A percentile compares a stretch with the other conserved stretches of the same genome.
phyloP scores from a whole-genome alignment of 2,797 vertebrate genomes.

The Lithobates sylvaticus region DNA sequence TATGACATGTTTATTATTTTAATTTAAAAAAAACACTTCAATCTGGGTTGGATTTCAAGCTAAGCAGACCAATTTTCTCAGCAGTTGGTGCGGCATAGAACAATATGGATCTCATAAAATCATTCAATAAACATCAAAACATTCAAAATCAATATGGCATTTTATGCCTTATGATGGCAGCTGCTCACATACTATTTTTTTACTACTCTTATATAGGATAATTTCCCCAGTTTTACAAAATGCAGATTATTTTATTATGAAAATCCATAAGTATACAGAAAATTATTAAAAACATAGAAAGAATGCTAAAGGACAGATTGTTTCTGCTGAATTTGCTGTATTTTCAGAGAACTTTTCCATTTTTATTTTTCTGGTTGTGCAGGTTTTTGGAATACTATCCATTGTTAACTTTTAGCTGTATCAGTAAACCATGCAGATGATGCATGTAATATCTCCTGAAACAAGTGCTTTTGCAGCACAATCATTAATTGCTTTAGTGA shows the following conservation, averaged over 20 bases:
- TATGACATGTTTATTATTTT: too few species aligned
- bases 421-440: conserved; percentile 59
- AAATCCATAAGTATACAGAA: conserved; percentile 22
- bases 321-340: conserved; percentile 48
- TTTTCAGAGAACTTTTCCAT: conserved; percentile 39
- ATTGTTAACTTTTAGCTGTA: conserved; percentile 62
- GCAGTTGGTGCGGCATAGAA: background rate
- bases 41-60: background rate
- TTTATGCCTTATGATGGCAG: background rate
- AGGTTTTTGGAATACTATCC: conserved; percentile 49
- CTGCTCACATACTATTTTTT: background rate
- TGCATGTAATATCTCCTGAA: conserved; percentile 58
- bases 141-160: background rate
- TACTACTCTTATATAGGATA: conserved; percentile 10
- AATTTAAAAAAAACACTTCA: too few species aligned
- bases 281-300: conserved; percentile 7
- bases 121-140: background rate
- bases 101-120: conserved; percentile 11
- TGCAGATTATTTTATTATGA: background rate
- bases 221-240: conserved; percentile 20
- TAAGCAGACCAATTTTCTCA: background rate
- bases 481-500: conserved; percentile 62
- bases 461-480: conserved; percentile 56
- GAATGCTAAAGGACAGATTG: background rate
- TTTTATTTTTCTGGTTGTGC: conserved; percentile 51